Base-by-base conservation (phyloP, 2,888 invertebrate species). In the Phortica magna region DNA sequence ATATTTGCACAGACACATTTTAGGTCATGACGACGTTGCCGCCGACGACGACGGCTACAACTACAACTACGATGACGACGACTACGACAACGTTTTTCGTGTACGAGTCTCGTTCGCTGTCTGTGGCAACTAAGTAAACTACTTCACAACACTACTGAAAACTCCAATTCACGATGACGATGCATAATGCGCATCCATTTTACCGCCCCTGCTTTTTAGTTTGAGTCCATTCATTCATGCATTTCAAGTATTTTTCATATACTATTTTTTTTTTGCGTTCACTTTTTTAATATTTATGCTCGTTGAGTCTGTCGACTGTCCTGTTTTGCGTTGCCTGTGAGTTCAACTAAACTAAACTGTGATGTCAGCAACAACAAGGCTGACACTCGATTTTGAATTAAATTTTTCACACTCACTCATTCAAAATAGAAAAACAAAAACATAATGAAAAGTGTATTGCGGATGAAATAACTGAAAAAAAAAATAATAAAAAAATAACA, bases 1-100 rank as follows among this genome's bases (percentile, higher is more conserved):
- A 71, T 55, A 71, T 71, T 71, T 71, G 39, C 70, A 71, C 70
- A 71, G 55, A 71, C 70, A 71, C 70, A 70, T 71, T 71, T 71
- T 71, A 71, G 70, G 55, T 71, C 31, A 71, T 22, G 31, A 48
- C 48, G 48, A 48, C 48, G 14, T 12, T 14, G 48, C 9, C 48
- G 14, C 9, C 48, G 48, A 48, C 48, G 48, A 48, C 14, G 3
- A 43, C 43, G 10, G 10, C 10, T 6, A 43, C 43, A 43, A 43
- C 43, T 6, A 43, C 43, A 43, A 43, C 43, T 6, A 43, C 43
- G 43, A 43, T 43, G 43, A 43, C 43, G 10, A 48, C 14, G 3
- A 48, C 48, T 9, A 48, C 14, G 48, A 14, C 48, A 14, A 48
- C 48, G 14, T 48, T 31, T 31, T 31, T 31, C 31, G 53, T 14